Percentiles rank a stretch among this genome's conserved stretches.
Conservation (phyloP, 1,140 invertebrate genomes). For the Pollicipes pollicipes region DNA sequence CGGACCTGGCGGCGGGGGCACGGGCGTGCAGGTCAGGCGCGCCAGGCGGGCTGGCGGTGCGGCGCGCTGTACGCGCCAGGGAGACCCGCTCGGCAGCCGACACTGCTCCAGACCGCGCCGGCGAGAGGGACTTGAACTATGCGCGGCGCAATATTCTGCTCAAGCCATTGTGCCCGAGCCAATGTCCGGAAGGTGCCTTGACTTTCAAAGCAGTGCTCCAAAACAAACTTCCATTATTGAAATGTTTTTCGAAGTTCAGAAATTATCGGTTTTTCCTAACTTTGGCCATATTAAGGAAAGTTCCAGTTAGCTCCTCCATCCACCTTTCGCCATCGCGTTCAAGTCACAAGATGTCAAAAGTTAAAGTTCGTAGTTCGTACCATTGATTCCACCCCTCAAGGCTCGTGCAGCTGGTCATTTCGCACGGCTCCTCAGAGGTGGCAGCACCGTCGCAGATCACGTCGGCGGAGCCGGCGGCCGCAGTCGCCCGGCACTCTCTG, state of each 20-base stretch:
- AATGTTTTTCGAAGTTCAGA: too few relatives aligned
- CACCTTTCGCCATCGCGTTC: neutral
- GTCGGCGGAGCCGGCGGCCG: conserved; percentile 28
- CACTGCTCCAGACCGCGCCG: too few relatives aligned
- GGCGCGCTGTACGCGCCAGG: neutral
- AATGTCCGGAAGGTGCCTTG: neutral
- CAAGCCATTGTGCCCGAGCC: neutral
- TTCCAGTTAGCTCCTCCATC: neutral
- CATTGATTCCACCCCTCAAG: conserved; percentile 9
- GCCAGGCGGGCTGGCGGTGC: neutral
- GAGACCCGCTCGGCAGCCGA: too few relatives aligned
- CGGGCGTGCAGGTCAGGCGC: neutral
- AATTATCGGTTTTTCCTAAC: too few relatives aligned
- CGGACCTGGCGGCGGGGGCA: neutral
- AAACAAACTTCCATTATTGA: too few relatives aligned
- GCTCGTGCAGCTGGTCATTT: conserved; percentile 40
- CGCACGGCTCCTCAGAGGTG: conserved; percentile 35
- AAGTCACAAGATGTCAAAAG: conserved; percentile 11
- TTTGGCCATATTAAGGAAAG: neutral
- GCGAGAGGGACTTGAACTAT: too few relatives aligned
- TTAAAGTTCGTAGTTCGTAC: neutral
- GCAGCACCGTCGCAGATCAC: conserved; percentile 32
- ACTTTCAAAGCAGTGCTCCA: neutral
- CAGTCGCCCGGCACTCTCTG: conserved; percentile 30
- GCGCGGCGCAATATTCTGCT: neutral